Conservation (phyloP, 92 coral and sea anemone species). For the Chrysogorgia sp. region DNA sequence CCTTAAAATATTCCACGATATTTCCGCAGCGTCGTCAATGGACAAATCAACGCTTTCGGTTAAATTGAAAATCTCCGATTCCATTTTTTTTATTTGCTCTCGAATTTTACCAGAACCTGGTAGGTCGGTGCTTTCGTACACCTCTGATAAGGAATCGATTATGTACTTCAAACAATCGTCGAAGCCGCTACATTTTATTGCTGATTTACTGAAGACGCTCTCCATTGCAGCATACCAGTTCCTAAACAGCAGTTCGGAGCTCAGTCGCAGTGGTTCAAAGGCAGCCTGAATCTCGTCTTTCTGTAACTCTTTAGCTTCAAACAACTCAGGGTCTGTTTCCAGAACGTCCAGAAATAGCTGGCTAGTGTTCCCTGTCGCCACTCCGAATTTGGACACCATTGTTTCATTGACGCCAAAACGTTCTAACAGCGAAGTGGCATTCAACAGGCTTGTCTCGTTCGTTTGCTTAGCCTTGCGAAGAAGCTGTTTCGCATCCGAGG, state of each 20-base stretch:
- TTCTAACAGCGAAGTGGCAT: conserved; percentile 9
- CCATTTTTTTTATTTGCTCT: conserved; percentile 14
- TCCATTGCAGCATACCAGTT: conserved; percentile 78
- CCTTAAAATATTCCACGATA: conserved; percentile 47
- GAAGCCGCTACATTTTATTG: conserved; percentile 62
- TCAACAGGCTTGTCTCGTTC: not conserved
- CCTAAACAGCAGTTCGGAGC: conserved; percentile 46
- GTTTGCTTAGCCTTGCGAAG: not conserved
- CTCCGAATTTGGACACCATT: conserved; percentile 58
- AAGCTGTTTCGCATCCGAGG: conserved; percentile 28
- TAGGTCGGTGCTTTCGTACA: conserved; percentile 50
- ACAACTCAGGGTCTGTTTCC: conserved; percentile 49
- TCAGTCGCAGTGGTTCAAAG: conserved; percentile 40
- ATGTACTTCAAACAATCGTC: conserved; percentile 65
- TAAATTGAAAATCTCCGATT: conserved; percentile 27
- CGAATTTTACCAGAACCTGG: not conserved
- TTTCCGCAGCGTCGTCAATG: conserved; percentile 46
- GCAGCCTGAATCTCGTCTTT: not conserved
- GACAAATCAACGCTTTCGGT: conserved; percentile 50
- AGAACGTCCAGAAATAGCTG: conserved; percentile 25
- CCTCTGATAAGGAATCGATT: conserved; percentile 54
- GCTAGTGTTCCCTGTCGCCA: conserved; percentile 39
- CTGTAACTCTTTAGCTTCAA: conserved; percentile 18
- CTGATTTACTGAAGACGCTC: conserved; percentile 52
- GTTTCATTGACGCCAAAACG: conserved; percentile 13